These are phyloP conservation scores for Macrosiphum euphorbiae DNA, from an alignment of 2,888 invertebrate genomes.

Conservation along the genomic window DNA sequence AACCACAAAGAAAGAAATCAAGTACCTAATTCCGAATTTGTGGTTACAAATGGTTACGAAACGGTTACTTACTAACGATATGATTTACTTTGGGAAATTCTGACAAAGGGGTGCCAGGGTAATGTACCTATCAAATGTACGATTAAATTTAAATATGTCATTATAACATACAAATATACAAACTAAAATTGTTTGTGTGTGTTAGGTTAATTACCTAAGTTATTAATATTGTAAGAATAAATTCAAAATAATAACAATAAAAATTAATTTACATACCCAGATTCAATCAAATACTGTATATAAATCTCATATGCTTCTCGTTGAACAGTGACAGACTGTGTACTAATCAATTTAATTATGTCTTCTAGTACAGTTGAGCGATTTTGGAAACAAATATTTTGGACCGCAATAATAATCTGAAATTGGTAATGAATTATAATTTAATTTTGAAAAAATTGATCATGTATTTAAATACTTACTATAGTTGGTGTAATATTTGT, in stretches of 20 bases:
- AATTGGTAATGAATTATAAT: neutral
- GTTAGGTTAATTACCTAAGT: neutral
- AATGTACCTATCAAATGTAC: neutral
- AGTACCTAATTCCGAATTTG: no score
- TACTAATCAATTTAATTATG: conserved; percentile 52
- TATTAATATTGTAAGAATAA: neutral
- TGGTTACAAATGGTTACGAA: no score
- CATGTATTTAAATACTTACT: conserved; percentile 54
- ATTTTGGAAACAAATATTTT: conserved; percentile 62
- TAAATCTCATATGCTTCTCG: conserved; percentile 66
- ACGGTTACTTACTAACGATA: no score
- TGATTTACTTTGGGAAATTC: no score
- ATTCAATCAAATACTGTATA: conserved; percentile 66
- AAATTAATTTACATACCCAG: conserved; percentile 63
- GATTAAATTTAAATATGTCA: neutral
- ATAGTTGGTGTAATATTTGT: conserved; percentile 63
- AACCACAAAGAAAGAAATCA: no score
- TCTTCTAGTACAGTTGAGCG: conserved; percentile 43
- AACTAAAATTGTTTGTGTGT: neutral
- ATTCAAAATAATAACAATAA: conserved; percentile 9
- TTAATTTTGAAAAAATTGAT: neutral
- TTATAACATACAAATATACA: neutral
- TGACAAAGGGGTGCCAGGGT: no score
- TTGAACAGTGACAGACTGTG: conserved; percentile 43
- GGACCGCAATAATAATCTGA: conserved; percentile 54